These are phyloP conservation scores for Neocrepidodera transversa DNA, from an alignment of 2,888 invertebrate species.

Conservation along the genomic window DNA sequence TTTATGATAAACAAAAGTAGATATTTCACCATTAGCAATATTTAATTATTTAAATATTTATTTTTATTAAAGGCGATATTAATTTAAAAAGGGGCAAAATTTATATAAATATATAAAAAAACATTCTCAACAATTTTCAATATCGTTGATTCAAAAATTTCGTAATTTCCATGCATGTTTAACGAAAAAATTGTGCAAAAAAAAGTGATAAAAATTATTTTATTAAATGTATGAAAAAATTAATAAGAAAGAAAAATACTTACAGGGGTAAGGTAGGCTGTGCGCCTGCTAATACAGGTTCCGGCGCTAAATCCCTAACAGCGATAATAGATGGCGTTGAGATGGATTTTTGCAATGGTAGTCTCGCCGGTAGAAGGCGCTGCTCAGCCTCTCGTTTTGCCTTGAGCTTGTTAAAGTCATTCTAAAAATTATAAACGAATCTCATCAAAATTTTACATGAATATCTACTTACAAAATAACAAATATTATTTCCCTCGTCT, in stretches of 20 bases:
- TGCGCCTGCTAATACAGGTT: conserved; percentile 61
- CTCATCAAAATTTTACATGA: background rate
- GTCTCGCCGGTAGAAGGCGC: conserved; percentile 67
- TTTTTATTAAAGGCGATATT: background rate
- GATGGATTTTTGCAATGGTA: conserved; percentile 88
- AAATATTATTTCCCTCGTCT: too few relatives aligned
- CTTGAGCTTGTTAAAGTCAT: conserved; percentile 76
- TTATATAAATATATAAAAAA: background rate
- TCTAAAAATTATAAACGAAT: conserved; percentile 59
- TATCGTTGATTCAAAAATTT: too few relatives aligned
- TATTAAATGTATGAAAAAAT: conserved; percentile 11
- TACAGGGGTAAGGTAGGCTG: conserved; percentile 67
- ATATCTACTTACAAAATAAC: background rate
- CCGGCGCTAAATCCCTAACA: conserved; percentile 67
- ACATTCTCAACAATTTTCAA: background rate
- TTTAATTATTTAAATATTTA: background rate
- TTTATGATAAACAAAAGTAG: conserved; percentile 12
- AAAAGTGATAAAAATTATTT: too few relatives aligned
- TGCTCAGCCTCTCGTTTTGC: conserved; percentile 67
- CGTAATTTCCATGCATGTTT: too few relatives aligned
- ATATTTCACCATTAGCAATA: conserved; percentile 1
- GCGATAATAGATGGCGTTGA: conserved; percentile 90
- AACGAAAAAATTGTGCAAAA: too few relatives aligned
- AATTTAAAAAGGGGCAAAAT: background rate
- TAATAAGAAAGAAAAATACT: conserved; percentile 53